Base-by-base conservation (phyloP, 2,888 invertebrate species). In the Cephus sareptanus region DNA sequence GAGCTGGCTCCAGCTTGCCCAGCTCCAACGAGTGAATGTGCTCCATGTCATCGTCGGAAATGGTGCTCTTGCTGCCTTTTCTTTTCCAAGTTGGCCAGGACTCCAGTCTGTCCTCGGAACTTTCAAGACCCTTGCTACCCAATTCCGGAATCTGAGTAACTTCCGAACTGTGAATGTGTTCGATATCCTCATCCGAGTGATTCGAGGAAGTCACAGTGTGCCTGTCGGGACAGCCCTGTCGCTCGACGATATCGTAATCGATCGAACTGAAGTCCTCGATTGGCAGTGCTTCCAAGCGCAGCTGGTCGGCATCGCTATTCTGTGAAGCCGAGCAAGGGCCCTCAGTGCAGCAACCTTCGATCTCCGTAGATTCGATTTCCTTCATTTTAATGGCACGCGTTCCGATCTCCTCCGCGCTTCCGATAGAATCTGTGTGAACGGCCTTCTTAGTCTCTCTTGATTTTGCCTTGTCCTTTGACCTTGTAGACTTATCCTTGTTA, bases 101-200 rank as follows among this genome's bases (percentile, higher is more conserved):
- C 34, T 81, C 81, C 30, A n/a, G 12, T n/a, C 76, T 76, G n/a
- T 82, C 84, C 1, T 81, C 81, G 69, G n/a, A 70, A 6, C 73
- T 40, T n/a, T 77, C 69, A 15, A 79, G 11, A 33, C 81, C 80
- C 13, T 70, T 34, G 31, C 80, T 81, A 34, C 77, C 74, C 9
- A 79, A 69, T 15, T 76, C 56, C n/a, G 23, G 31, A 23, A 85
- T 79, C 11, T 83, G 85, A 13, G 76, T 81, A 0, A 88, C 81
- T 69, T 89, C 86, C 13, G 84, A 85, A 30, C 79, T 84, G 71
- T 87, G 84, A 11, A 90, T 88, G 33, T 89, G 89, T 40, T 88
- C 90, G 31, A 90, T 88, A 31, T 90, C 90, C 13, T 90, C 90
- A 34, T 90, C 90, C 0, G 88, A 90, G 69, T 88, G 88, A 37